Evolutionary conservation across 2,888 invertebrate species (phyloP), one percentile per base, ranked within the genome.

Genomic region (Cataglyphis livida): DNA sequence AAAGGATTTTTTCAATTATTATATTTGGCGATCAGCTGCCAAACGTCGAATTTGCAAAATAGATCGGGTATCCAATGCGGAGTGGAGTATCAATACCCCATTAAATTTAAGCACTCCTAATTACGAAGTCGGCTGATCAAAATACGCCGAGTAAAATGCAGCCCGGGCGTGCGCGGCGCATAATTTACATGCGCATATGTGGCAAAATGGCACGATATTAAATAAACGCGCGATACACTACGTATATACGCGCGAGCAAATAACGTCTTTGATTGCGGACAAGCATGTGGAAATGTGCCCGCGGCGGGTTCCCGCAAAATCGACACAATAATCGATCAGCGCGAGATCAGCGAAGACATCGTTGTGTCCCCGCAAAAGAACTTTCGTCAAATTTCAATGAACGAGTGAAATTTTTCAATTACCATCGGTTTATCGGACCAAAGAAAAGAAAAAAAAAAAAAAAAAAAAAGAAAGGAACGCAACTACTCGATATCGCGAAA

Each of bases 101-200:
- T 76, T 76, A 76, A 76, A 76, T 76, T 76, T 76, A 76, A 76
- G 76, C 76, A 76, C 76, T 66, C 38, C 66, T 76, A 76, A 66
- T 76, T 76, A 76, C 28, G 66, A 76, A 76, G 76, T 76, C 66
- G 76, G 51, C 25, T 54, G 76, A 51, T 76, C 38, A 61, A 82
- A 88, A 76, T 62, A 74, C 71, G 86, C 70, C 74, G 68, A 70
- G 79, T 76, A 64, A 84, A 81, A 79, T 83, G 76, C 59, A 35
- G 38, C 12, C 9, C 15, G 28, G 62, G 59, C 48, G 68, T 15
- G 70, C 54, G 68, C 28, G 71, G 44, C 71, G 32, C 18, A 48
- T 25, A 68, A 76, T 68, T 74, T 74, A 62, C 48, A 41, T 78
- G 68, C 66, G 76, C 35, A 15, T 70, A 57, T 54, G 81, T 48